Conservation (phyloP, 2,888 invertebrate genomes). For the Eudemis profundana region DNA sequence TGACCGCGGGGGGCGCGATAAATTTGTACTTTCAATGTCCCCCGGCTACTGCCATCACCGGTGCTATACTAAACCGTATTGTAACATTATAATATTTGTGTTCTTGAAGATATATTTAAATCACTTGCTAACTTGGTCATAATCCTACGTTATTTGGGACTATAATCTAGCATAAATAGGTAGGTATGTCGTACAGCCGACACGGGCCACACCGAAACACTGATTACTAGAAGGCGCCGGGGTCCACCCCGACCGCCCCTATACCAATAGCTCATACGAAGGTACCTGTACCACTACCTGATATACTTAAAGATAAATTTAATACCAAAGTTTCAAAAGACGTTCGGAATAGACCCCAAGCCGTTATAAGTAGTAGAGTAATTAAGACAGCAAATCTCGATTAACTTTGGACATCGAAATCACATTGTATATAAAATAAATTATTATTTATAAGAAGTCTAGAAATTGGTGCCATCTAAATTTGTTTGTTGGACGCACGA, state of each 20-base stretch:
- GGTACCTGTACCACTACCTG: conserved; percentile 18
- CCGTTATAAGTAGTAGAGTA: conserved; percentile 48
- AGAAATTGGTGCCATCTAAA: conserved; percentile 53
- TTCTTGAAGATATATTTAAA: conserved; percentile 67
- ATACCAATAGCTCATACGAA: conserved; percentile 8
- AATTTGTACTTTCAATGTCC: conserved; percentile 81
- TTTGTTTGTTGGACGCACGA: conserved; percentile 33
- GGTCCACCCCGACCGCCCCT: conserved; percentile 8
- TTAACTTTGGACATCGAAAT: conserved; percentile 74
- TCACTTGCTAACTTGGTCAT: conserved; percentile 79
- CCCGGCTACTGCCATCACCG: conserved; percentile 61
- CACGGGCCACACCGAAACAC: conserved; percentile 37
- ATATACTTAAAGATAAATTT: conserved; percentile 13
- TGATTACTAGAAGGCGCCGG: conserved; percentile 36
- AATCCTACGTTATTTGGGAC: conserved; percentile 73
- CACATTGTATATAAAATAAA: conserved; percentile 59
- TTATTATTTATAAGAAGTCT: conserved; percentile 55
- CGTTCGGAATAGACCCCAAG: conserved; percentile 21
- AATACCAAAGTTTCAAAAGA: conserved; percentile 18
- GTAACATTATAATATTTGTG: conserved; percentile 70
- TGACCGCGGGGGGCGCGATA: conserved; percentile 72
- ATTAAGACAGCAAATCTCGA: conserved; percentile 72
- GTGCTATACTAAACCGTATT: conserved; percentile 57
- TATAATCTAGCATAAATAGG: conserved; percentile 76
- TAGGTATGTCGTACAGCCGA: conserved; percentile 48